Base-by-base conservation (phyloP, 2,888 invertebrate genomes). In the Apamea anceps region DNA sequence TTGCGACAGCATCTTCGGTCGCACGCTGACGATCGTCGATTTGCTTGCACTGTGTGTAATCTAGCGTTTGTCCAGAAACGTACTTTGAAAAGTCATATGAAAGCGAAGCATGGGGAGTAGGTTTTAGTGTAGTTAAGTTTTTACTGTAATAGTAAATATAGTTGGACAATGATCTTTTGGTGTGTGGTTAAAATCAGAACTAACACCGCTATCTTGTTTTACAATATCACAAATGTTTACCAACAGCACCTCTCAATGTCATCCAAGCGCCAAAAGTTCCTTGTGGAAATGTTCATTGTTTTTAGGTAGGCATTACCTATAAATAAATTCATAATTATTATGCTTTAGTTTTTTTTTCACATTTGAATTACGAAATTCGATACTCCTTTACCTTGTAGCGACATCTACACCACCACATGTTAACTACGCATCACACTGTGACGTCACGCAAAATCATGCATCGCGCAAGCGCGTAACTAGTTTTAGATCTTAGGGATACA, bases 51-150 rank as follows among this genome's bases (percentile, higher is more conserved):
- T 8, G 71, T 84, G 6, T 93, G 92, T 76, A 85, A 73, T 1
- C 71, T 86, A 21, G 87, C 89, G 72, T 89, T 91, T 65, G 90
- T 93, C 32, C 87, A 94, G 87, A 87, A 93, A 90, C 71, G 92
- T 91, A 94, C 95, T 37, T 91, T 95, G 68, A 92, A 93, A 77
- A 93, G 88, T 63, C 96, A 96, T 80, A 91, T 96, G 85, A 95
- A 92, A 68, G 93, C 93, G 13, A 90, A 90, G 70, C 92, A 92
- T 79, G 84, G 80, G 0, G 77, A 81, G 5, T 81, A 84, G 48
- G 15, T 13, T 72, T 28, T 57, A 62, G 12, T 45, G 10, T 37
- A 67, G 42, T 67, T 57, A 37, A 28, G 18, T 78, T 78, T 51
- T n/a, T 62, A 51, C 25, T 80, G 62, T 37, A 37, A 37, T 62